Evolutionary conservation across 2,113 vertebrate species (phyloP), one percentile per base, ranked within the genome.

Genomic region (Melanostigma gelatinosum): DNA sequence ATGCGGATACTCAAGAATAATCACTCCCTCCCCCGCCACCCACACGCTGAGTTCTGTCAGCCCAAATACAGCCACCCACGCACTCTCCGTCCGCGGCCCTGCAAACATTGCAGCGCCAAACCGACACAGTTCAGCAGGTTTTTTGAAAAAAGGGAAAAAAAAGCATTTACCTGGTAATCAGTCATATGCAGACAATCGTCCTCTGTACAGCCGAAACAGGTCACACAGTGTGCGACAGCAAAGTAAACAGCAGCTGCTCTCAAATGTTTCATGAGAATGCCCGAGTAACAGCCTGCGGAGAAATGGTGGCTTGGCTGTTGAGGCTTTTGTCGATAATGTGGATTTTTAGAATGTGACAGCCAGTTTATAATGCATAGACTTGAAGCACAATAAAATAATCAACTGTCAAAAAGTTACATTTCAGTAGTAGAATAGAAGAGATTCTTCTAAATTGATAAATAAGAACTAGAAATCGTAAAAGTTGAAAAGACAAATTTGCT

Each of bases 1-100:
- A 85, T 34, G 78, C 10, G 15, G 77, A 86, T 75, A 57, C 77
- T 88, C 66, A 67, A 72, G 84, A 86, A 88, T 87, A 90, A 90
- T 90, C 85, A 67, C 72, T 75, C 70, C 65, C 20, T 88, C 62
- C 63, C 67, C 44, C 60, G 1, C 87, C 75, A 73, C 84, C 80
- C 87, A 81, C 80, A 77, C 63, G 54, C 32, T 16, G 58, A 84
- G 78, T 66, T 82, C 87, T 85, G 84, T 90, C 85, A 62, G 77
- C 32, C 27, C 64, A 64, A 84, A 86, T 68, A 71, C 42, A 80
- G 68, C 88, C 85, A 65, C 90, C 87, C 54, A 77, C 80, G 72
- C 50, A 5, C 64, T 57, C 48, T 48, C 65, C 8, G 78, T 84
- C 73, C 1, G 9, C 55, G 57, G 65, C 67, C 66, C 70, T 54